Conservation (phyloP, 2,797 vertebrate genomes). For the Sebastes nivosus region DNA sequence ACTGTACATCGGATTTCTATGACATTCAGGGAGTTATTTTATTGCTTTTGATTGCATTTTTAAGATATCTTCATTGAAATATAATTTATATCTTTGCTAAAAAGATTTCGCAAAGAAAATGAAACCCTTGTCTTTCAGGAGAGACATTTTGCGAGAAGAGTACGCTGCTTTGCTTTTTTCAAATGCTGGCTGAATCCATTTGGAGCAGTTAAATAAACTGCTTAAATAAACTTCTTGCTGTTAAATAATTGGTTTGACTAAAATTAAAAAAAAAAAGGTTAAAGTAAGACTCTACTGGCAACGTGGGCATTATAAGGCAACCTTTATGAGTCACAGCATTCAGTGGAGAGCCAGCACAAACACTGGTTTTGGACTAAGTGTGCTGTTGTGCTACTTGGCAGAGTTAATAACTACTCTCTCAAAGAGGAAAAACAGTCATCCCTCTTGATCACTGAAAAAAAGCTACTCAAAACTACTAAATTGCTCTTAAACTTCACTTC, state of each 20-base stretch:
- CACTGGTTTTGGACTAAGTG: conserved; percentile 54
- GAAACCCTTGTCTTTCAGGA: not conserved
- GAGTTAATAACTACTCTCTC: conserved; percentile 51
- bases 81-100: not conserved
- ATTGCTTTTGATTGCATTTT: not conserved
- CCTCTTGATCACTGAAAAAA: conserved; percentile 57
- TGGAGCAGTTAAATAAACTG: conserved; percentile 13
- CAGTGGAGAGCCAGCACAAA: conserved; percentile 65
- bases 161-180: conserved; percentile 12
- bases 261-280: conserved; percentile 54
- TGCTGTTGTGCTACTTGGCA: conserved; percentile 67
- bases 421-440: conserved; percentile 64
- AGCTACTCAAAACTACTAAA: conserved; percentile 52
- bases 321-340: conserved; percentile 70
- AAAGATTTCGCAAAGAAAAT: not conserved
- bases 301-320: conserved; percentile 54
- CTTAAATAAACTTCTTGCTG: conserved; percentile 24
- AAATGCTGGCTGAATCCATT: conserved; percentile 18
- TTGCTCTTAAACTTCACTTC: conserved; percentile 47
- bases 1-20: not conserved
- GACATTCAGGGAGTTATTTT: not conserved
- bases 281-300: conserved; percentile 49
- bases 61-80: not conserved
- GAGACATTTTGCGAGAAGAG: not conserved
- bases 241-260: conserved; percentile 60